Conservation (phyloP, 2,797 vertebrate genomes). For the Anguilla anguilla region DNA sequence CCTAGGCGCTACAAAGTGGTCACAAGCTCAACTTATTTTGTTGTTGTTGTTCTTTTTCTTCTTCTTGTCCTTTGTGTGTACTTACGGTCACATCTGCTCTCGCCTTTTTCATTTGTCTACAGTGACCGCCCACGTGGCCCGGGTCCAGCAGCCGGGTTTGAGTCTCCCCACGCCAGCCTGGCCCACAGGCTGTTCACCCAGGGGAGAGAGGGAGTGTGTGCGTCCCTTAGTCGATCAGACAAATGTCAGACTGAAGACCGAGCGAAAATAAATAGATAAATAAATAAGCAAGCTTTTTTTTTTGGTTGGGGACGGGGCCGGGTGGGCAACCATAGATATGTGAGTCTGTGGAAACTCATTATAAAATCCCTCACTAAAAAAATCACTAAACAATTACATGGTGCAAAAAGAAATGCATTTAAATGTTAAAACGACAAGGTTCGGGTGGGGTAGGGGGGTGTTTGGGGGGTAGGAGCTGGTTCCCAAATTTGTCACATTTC, state of each 20-base stretch:
- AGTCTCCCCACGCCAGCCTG: neutral
- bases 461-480: neutral
- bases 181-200: neutral
- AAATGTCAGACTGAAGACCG: neutral
- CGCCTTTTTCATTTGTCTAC: constrained; percentile 49
- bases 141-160: constrained; percentile 16
- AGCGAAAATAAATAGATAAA: neutral
- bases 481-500: neutral
- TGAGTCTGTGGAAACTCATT: neutral
- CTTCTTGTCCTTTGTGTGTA: constrained; percentile 13
- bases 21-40: neutral
- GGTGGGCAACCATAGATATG: neutral
- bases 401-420: too few relatives aligned
- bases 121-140: constrained; percentile 40
- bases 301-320: neutral
- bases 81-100: constrained; percentile 38
- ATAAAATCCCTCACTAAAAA: neutral
- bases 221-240: neutral
- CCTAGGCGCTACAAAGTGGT: neutral
- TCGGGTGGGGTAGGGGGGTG: too few relatives aligned
- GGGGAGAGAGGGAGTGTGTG: neutral
- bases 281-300: neutral
- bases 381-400: neutral
- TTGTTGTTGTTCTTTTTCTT: neutral
- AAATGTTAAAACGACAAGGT: neutral